phyloP scores from a whole-genome alignment of 2,888 invertebrate species.

The Podotricha telesiphe region DNA sequence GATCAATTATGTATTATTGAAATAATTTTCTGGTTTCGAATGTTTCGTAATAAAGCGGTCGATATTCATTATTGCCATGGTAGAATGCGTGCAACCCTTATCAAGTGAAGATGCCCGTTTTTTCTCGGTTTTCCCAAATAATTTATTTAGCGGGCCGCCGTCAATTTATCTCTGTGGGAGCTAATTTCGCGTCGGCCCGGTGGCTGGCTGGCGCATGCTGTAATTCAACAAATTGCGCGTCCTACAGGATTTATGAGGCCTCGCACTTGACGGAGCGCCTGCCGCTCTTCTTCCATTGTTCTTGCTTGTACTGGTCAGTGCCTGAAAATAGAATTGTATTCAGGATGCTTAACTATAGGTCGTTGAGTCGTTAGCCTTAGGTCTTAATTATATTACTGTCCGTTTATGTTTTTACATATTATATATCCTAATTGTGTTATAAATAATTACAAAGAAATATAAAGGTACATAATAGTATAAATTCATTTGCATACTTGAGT shows the following conservation, averaged over 20 bases:
- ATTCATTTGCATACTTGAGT: background rate
- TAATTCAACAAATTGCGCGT: constrained; percentile 84
- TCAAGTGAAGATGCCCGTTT: constrained; percentile 82
- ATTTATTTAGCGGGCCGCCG: constrained; percentile 82
- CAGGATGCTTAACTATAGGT: constrained; percentile 37
- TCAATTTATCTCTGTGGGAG: constrained; percentile 83
- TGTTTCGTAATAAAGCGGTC: constrained; percentile 56
- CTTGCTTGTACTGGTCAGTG: constrained; percentile 67
- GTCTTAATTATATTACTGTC: background rate
- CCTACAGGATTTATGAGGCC: constrained; percentile 77
- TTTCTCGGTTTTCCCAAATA: constrained; percentile 84
- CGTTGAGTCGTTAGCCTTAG: constrained; percentile 31
- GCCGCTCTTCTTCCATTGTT: constrained; percentile 76
- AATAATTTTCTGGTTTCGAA: constrained; percentile 28
- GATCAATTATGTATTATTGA: constrained; percentile 11
- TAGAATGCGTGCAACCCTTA: constrained; percentile 77
- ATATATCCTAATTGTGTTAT: background rate
- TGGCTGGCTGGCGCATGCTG: constrained; percentile 82
- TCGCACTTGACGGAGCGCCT: constrained; percentile 79
- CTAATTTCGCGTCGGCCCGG: constrained; percentile 83
- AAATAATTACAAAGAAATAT: background rate
- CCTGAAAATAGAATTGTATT: constrained; percentile 50
- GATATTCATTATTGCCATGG: constrained; percentile 78
- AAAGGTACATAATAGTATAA: too few species aligned
- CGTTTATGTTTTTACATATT: background rate